Conservation (phyloP, 2,888 invertebrate genomes). For the Trichopria drosophilae region DNA sequence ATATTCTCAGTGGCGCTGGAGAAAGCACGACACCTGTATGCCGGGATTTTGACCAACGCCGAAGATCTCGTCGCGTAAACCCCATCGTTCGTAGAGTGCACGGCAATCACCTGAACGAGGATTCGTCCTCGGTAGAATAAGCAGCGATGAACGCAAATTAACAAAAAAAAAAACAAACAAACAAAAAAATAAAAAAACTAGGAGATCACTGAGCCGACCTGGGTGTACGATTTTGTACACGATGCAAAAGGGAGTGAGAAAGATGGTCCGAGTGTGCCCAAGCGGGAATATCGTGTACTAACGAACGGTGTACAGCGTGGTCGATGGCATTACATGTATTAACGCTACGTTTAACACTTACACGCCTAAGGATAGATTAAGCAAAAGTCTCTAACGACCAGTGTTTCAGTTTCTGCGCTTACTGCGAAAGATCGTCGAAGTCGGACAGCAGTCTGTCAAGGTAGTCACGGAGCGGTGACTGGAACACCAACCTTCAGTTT, state of each 20-base stretch:
- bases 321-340: conserved; percentile 8
- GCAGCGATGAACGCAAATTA: conserved; percentile 27
- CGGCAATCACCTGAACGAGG: too few relatives aligned
- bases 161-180: conserved; percentile 8
- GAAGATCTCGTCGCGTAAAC: conserved; percentile 55
- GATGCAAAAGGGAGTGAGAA: too few relatives aligned
- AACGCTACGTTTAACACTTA: conserved; percentile 15
- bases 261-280: too few relatives aligned
- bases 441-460: too few relatives aligned
- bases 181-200: conserved; percentile 5
- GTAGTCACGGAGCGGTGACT: conserved; percentile 23
- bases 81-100: conserved; percentile 56
- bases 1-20: conserved; percentile 58
- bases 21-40: conserved; percentile 46
- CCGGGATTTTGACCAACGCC: conserved; percentile 52
- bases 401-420: conserved; percentile 23
- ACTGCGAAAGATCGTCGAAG: too few relatives aligned
- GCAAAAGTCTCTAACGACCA: conserved; percentile 5
- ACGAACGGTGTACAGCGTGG: conserved; percentile 17
- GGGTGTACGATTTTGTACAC: too few relatives aligned
- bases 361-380: conserved; percentile 7
- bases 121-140: too few relatives aligned
- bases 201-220: too few relatives aligned
- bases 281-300: conserved; percentile 2
- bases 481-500: conserved; percentile 22